These are phyloP conservation scores for Campodea augens DNA, from an alignment of 1,140 invertebrate genomes.

Conservation along the genomic window DNA sequence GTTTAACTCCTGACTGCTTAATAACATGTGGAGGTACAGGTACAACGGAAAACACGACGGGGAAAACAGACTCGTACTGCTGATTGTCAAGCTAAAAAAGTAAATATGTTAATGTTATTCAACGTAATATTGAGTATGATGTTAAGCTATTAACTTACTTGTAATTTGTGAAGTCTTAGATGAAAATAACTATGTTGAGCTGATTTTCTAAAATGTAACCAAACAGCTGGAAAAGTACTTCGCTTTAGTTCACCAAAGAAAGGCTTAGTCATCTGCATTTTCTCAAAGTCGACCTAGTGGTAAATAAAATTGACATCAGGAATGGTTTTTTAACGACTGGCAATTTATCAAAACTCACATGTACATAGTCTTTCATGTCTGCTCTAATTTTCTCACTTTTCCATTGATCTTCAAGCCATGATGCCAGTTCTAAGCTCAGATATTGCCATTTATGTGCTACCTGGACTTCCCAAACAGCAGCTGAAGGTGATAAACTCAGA, in stretches of 20 bases:
- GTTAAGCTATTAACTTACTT: constrained; percentile 25
- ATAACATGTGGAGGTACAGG: constrained; percentile 25
- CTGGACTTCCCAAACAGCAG: constrained; percentile 61
- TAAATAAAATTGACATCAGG: constrained; percentile 5
- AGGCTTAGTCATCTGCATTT: constrained; percentile 74
- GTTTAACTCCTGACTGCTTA: constrained; percentile 31
- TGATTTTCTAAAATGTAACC: constrained; percentile 50
- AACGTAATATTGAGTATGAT: constrained; percentile 1
- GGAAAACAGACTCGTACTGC: constrained; percentile 49
- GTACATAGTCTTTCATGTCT: constrained; percentile 50
- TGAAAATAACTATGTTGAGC: constrained; percentile 43
- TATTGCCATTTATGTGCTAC: constrained; percentile 58
- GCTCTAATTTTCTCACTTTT: constrained; percentile 42
- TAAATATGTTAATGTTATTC: background rate
- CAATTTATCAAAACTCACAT: constrained; percentile 21
- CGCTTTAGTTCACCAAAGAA: constrained; percentile 59
- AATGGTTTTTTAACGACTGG: background rate
- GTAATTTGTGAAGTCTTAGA: constrained; percentile 42
- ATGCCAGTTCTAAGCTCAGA: constrained; percentile 48
- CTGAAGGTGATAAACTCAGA: constrained; percentile 39
- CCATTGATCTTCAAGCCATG: constrained; percentile 66
- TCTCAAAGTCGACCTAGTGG: constrained; percentile 49
- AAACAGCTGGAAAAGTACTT: constrained; percentile 51
- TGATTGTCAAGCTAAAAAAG: constrained; percentile 57
- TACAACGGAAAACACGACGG: constrained; percentile 46